phyloP scores from a whole-genome alignment of 2,888 invertebrate species.

The Kryphioiulus occultus region DNA sequence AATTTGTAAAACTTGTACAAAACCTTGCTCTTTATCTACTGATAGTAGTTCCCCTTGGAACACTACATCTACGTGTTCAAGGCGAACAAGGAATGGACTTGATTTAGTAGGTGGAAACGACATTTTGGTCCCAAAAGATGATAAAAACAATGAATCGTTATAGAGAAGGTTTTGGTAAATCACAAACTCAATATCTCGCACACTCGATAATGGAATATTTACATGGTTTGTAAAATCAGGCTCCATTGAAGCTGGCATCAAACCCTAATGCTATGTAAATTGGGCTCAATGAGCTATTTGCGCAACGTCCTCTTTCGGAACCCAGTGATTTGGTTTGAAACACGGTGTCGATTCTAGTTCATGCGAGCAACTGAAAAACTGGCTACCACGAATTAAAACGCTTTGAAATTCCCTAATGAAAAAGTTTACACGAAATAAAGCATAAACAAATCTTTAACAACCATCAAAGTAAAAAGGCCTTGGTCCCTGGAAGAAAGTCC shows the following conservation, averaged over 20 bases:
- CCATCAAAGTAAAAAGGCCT: constrained; percentile 24
- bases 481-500: constrained; percentile 24
- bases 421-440: background rate
- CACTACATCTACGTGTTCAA: background rate
- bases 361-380: background rate
- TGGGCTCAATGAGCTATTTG: too few species aligned
- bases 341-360: background rate
- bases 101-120: background rate
- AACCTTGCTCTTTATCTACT: too few species aligned
- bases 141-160: background rate
- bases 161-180: background rate
- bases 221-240: background rate
- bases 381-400: background rate
- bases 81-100: background rate
- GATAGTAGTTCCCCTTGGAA: too few species aligned
- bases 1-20: too few species aligned
- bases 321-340: too few species aligned
- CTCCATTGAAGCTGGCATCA: background rate
- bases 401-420: background rate
- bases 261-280: background rate
- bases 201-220: background rate
- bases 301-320: too few species aligned
- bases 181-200: background rate
- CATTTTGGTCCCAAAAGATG: background rate
- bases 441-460: constrained; percentile 29